Evolutionary conservation across 2,113 vertebrate genomes (phyloP), one percentile per base, ranked within the genome.

Genomic region (Protobothrops flavoviridis): DNA sequence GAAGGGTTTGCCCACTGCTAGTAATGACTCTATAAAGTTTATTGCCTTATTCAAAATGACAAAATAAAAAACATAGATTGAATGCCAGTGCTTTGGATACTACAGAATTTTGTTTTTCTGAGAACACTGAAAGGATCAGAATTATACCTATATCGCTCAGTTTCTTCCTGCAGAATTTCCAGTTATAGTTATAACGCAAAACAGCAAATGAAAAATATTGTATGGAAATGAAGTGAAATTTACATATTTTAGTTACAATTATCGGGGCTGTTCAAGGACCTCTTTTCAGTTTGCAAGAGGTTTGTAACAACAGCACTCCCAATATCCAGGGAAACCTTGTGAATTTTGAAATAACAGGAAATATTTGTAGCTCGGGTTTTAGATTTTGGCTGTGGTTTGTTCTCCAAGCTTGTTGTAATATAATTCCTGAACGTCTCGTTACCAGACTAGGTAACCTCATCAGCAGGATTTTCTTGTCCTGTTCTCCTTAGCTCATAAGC

Each of bases 151-250:
- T n/a, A n/a, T 56, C 5, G 45, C 56, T 13, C 26, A 20, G 52
- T 88, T 88, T 88, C 29, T 33, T 56, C 53, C 9, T 61, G 56
- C 23, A 50, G 15, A 69, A 69, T n/a, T 90, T 90, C 26, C 50
- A 52, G 4, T 11, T 90, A 29, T 50, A 17, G 59, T 52, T 69
- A 52, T 48, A 52, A 69, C 21, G 15, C 26, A 69, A 69, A 88
- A 43, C 23, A 56, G 8, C 29, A 33, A 20, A 0, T 95, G 95
- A 93, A 94, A 93, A 50, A 90, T 94, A 95, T 93, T 95, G 87
- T 94, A 97, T 94, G 94, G 95, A 95, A 95, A 89, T 0, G 11
- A 97, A 96, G 95, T 94, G 85, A 90, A 96, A 97, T 96, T 96
- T 74, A 39, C 64, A 17, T 33, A 33, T 74, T 74, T 74, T 33